Conservation (phyloP, 1,140 invertebrate species). For the Mya arenaria region DNA sequence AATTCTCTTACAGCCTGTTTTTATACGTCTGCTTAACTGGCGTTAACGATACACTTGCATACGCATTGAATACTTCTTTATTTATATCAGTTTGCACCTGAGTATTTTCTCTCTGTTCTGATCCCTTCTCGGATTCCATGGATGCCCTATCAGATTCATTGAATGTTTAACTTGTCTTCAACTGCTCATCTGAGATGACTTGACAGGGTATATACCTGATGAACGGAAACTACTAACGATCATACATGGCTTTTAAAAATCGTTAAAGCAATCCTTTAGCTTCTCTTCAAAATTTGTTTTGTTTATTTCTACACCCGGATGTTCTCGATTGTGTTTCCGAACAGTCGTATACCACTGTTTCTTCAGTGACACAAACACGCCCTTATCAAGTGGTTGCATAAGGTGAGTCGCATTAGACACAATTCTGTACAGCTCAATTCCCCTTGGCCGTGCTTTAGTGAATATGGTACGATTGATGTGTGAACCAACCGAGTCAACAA, state of each 20-base stretch:
- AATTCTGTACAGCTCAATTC: conserved; percentile 51
- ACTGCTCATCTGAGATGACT: neutral
- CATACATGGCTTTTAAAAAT: conserved; percentile 47
- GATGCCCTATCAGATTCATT: too few species aligned
- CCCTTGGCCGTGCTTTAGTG: neutral
- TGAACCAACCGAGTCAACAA: conserved; percentile 21
- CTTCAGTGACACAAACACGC: conserved; percentile 36
- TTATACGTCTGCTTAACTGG: conserved; percentile 43
- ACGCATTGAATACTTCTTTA: conserved; percentile 23
- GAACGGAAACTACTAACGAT: conserved; percentile 34
- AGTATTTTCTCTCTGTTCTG: too few species aligned
- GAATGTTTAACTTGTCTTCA: too few species aligned
- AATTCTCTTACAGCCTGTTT: conserved; percentile 21
- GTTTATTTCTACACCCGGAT: conserved; percentile 9
- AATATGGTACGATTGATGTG: neutral
- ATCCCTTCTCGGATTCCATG: too few species aligned
- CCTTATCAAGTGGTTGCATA: conserved; percentile 48
- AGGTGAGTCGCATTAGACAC: conserved; percentile 44
- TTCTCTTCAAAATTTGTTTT: conserved; percentile 48
- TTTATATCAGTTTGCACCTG: neutral
- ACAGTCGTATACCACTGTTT: conserved; percentile 29
- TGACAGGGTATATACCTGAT: conserved; percentile 36
- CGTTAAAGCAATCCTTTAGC: conserved; percentile 20
- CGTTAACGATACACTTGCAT: conserved; percentile 25
- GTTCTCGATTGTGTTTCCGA: conserved; percentile 13